Percentiles rank a stretch among this genome's conserved stretches.
phyloP scores from a whole-genome alignment of 2,113 vertebrate species.

The Leptobrachium leishanense region DNA sequence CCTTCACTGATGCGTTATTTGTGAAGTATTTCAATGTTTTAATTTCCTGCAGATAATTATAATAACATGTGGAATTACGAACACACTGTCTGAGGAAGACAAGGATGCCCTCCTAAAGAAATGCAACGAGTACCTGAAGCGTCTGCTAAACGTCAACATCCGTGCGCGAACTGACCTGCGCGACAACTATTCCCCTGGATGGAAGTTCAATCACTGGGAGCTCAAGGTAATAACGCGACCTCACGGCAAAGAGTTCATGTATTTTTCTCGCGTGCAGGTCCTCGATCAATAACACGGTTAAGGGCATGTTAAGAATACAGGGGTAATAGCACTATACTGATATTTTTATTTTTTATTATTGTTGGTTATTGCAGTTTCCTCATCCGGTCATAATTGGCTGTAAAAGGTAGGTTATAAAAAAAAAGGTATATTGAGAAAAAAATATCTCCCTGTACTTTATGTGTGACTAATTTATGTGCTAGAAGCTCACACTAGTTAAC shows the following conservation, averaged over 20 bases:
- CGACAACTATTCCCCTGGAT: slow-evolving; percentile 97
- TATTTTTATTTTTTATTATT: slow-evolving; percentile 10
- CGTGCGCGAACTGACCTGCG: slow-evolving; percentile 80
- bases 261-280: background rate
- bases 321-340: background rate
- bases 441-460: slow-evolving; percentile 15
- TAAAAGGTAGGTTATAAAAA: slow-evolving; percentile 16
- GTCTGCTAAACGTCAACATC: slow-evolving; percentile 69
- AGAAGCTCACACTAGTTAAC: background rate
- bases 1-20: background rate
- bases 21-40: background rate
- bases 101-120: slow-evolving; percentile 79
- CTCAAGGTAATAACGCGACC: slow-evolving; percentile 77
- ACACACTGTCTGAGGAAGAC: slow-evolving; percentile 82
- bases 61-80: slow-evolving; percentile 95
- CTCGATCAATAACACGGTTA: background rate
- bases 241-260: background rate
- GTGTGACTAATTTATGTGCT: slow-evolving; percentile 29
- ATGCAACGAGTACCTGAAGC: slow-evolving; percentile 78
- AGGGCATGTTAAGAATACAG: background rate
- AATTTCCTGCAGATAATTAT: slow-evolving; percentile 76
- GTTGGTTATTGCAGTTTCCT: slow-evolving; percentile 11
- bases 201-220: slow-evolving; percentile 99
- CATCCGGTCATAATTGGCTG: slow-evolving; percentile 16
- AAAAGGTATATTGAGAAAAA: background rate